Percentiles rank a stretch among this genome's conserved stretches.
phyloP scores from a whole-genome alignment of 2,888 invertebrate species.

The Brenthis daphne region DNA sequence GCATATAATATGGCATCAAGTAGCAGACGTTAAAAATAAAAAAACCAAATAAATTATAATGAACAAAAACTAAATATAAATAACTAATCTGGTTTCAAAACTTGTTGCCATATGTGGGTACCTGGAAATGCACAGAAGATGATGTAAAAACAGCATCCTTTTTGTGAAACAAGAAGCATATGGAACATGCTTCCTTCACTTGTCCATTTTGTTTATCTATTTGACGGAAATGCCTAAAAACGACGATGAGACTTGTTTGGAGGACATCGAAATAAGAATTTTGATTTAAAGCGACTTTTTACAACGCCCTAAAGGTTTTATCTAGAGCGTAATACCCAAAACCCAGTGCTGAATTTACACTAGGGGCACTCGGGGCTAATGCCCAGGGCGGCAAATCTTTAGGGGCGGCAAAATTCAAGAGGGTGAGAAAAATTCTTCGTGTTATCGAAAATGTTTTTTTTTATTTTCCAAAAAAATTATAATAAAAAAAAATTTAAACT shows the following conservation, averaged over 20 bases:
- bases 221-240: constrained; percentile 30
- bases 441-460: too few relatives aligned
- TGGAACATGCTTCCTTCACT: constrained; percentile 52
- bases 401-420: too few relatives aligned
- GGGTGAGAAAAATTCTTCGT: too few relatives aligned
- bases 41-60: constrained; percentile 5
- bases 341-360: constrained; percentile 41
- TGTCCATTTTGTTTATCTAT: constrained; percentile 44
- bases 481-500: too few relatives aligned
- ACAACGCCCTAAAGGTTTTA: constrained; percentile 23
- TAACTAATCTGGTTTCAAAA: constrained; percentile 30
- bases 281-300: constrained; percentile 12
- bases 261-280: constrained; percentile 11
- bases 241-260: constrained; percentile 15
- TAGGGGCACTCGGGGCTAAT: too few relatives aligned
- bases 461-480: too few relatives aligned
- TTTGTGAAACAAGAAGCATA: constrained; percentile 51
- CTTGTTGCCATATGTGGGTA: constrained; percentile 72
- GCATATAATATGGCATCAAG: constrained; percentile 42
- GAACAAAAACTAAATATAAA: background rate
- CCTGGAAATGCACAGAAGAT: constrained; percentile 77
- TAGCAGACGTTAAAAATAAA: constrained; percentile 6
- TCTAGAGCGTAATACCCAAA: constrained; percentile 32
- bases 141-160: constrained; percentile 65
- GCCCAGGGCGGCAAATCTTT: too few relatives aligned